Evolutionary conservation across 2,797 vertebrate genomes (phyloP).

Genomic region (Percopsis omiscomaycus): DNA sequence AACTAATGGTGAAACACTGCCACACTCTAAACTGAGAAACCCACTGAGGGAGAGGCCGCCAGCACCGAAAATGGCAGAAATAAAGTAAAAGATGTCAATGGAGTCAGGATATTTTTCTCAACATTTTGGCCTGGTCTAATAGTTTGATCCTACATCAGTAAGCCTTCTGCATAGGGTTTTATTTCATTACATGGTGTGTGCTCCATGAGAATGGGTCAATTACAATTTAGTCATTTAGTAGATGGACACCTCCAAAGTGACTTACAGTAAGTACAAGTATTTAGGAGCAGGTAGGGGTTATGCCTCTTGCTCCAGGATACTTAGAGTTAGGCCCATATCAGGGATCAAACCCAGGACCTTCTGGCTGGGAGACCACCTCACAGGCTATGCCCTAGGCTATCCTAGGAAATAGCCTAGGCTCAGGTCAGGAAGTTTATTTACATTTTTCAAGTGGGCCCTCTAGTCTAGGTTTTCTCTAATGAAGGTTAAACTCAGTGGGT

Average conservation of each 20-base stretch:
- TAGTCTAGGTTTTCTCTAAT: slow-evolving; percentile 14
- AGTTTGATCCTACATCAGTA: slow-evolving; percentile 42
- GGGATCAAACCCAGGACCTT: no score
- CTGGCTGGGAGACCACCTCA: no score
- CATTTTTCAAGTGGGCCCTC: slow-evolving; percentile 7
- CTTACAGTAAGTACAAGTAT: no score
- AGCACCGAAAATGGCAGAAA: slow-evolving; percentile 25
- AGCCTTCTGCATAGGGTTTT: slow-evolving; percentile 37
- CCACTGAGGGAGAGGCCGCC: slow-evolving; percentile 42
- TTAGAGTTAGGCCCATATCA: no score
- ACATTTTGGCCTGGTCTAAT: slow-evolving; percentile 22
- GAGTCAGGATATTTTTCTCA: slow-evolving; percentile 53
- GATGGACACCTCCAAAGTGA: no score
- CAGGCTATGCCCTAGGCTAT: no score
- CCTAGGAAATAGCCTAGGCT: no score
- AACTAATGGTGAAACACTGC: slow-evolving; percentile 66
- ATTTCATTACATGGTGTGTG: slow-evolving; percentile 26
- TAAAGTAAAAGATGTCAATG: slow-evolving; percentile 38
- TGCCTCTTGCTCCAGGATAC: no score
- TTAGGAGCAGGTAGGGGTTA: no score
- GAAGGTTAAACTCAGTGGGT: slow-evolving; percentile 19
- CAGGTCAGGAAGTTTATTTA: slow-evolving; percentile 13
- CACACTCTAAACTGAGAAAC: slow-evolving; percentile 51
- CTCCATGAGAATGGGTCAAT: slow-evolving; percentile 5
- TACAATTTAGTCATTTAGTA: no score